Base-by-base conservation (phyloP, 2,113 vertebrate species). In the Osmerus mordax region DNA sequence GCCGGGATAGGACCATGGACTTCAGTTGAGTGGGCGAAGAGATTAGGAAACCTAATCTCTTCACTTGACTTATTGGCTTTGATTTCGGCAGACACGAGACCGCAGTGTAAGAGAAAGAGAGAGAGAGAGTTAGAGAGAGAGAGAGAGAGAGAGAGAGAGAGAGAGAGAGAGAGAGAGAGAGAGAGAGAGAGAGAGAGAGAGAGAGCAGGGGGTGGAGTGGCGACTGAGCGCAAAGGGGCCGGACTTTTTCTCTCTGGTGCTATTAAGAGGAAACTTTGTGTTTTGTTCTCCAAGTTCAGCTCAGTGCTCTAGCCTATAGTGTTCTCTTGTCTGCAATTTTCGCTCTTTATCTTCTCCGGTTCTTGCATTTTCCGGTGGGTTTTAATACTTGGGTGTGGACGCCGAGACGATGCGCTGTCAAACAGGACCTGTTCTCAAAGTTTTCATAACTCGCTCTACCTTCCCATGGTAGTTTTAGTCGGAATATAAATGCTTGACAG, bases 251-350 rank as follows among this genome's bases (percentile, higher is more conserved):
- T 86, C 84, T 78, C 77, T 82, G 67, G 81, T 83, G 82, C 87
- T 90, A 88, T 92, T 92, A 93, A 92, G 91, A 89, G 88, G 90
- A 90, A 93, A 93, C 90, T 92, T 93, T 91, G 83, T 81, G 86
- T 88, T 91, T 89, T 90, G 89, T 91, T 92, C 88, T 89, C 89
- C 84, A 92, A 90, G 92, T 92, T 92, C 87, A 86, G 90, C 87
- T 88, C 87, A 70, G 89, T 82, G 86, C 82, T 79, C 65, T 74
- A 70, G 87, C 69, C 82, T 85, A 84, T 55, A 47, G 79, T 76
- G 76, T 82, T 84, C 79, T 80, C 78, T 67, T 79, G 73, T 71
- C 71, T 81, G 79, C 67, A 70, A 15, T 71, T 3, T 51, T 61
- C 32, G 19, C 41, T 55, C 74, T 67, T 54, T 66, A 19, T 69